These are phyloP conservation scores for Yponomeuta plumbellus DNA, from an alignment of 2,888 invertebrate genomes.

Conservation along the genomic window DNA sequence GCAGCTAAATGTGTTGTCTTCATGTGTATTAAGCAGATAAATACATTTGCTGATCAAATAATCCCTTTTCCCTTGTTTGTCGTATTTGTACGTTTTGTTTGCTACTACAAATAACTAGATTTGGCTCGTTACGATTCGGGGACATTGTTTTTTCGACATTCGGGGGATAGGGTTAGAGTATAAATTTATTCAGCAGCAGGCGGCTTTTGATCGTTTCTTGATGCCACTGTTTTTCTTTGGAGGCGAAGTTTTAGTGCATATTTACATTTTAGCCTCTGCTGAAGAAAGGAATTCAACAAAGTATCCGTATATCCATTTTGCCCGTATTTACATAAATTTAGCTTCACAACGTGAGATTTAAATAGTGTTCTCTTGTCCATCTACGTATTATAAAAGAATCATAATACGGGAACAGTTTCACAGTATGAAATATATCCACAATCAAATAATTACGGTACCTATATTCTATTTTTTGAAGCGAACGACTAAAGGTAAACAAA, in stretches of 20 bases:
- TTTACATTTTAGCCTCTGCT: neutral
- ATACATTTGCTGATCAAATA: neutral
- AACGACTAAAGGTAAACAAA: too few relatives aligned
- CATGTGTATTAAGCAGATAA: neutral
- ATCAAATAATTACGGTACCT: too few relatives aligned
- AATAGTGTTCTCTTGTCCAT: neutral
- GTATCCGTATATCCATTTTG: neutral
- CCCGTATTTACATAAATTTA: neutral
- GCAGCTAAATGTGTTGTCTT: neutral
- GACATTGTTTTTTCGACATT: neutral
- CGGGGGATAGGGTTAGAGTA: neutral
- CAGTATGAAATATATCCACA: too few relatives aligned
- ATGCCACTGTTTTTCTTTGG: neutral
- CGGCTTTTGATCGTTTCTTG: neutral
- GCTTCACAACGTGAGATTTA: neutral
- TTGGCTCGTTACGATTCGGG: neutral
- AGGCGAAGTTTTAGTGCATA: neutral
- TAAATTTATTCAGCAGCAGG: conserved; percentile 2
- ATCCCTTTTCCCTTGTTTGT: neutral
- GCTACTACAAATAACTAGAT: neutral
- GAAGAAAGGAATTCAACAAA: neutral
- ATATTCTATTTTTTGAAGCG: too few relatives aligned
- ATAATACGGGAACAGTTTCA: too few relatives aligned
- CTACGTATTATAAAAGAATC: too few relatives aligned
- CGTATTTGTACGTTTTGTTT: neutral